Conservation (phyloP, 2,888 invertebrate genomes). For the Stenodema calcarata region DNA sequence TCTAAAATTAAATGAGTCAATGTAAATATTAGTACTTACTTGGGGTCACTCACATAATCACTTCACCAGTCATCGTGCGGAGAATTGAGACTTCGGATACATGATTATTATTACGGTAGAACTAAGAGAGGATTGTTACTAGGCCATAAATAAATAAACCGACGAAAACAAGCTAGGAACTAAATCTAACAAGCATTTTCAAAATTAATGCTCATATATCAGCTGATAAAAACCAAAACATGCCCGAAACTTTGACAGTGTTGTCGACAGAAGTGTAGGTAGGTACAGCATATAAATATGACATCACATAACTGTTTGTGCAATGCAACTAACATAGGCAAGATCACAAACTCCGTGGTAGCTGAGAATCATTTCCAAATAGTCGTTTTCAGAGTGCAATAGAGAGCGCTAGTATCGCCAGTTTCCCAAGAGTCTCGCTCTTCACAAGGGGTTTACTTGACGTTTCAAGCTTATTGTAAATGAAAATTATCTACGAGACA, state of each 20-base stretch:
- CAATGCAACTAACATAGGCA: no score
- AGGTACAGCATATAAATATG: no score
- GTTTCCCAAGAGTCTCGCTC: no score
- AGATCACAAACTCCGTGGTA: no score
- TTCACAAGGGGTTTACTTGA: no score
- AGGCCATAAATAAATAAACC: conserved; percentile 7
- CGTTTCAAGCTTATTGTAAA: no score
- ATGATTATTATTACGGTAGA: neutral
- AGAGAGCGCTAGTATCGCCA: no score
- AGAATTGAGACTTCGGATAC: neutral
- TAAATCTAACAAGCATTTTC: conserved; percentile 45
- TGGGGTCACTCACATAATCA: neutral
- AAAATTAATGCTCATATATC: conserved; percentile 16
- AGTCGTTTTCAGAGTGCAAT: no score
- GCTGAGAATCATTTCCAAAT: no score
- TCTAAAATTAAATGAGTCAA: conserved; percentile 6
- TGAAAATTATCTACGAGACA: no score
- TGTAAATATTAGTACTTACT: conserved; percentile 15
- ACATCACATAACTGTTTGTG: no score
- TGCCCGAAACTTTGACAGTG: conserved; percentile 2
- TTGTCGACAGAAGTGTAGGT: no score
- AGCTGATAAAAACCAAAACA: conserved; percentile 39
- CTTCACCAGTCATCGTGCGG: neutral
- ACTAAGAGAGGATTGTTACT: neutral
- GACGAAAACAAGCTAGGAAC: conserved; percentile 26